These are phyloP conservation scores for Strix occidentalis DNA, from an alignment of 2,797 vertebrate genomes.

Conservation along the genomic window DNA sequence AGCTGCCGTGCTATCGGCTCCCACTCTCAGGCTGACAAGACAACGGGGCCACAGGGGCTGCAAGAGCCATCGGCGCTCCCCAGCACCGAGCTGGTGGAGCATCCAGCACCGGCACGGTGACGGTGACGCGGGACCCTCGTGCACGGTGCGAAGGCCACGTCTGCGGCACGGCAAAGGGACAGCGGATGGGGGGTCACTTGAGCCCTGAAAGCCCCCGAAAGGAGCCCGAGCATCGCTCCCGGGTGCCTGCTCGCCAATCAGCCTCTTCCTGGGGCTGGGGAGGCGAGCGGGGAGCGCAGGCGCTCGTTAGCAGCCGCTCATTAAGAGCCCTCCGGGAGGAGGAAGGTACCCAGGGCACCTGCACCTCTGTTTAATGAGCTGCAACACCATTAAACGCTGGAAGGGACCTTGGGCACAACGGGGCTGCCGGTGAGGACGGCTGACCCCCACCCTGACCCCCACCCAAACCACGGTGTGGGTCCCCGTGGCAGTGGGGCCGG, in stretches of 20 bases:
- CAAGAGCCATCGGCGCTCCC: neutral
- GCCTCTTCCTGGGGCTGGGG: conserved; percentile 3
- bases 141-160: neutral
- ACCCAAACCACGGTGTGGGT: neutral
- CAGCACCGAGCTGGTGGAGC: accelerated
- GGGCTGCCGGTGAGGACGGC: neutral
- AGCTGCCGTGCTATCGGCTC: neutral
- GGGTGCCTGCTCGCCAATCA: conserved; percentile 35
- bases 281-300: conserved; percentile 2
- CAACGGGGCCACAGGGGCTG: neutral
- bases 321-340: conserved; percentile 70
- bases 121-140: accelerated
- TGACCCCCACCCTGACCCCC: conserved; percentile 36
- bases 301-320: conserved; percentile 73
- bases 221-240: neutral
- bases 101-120: neutral
- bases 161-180: neutral
- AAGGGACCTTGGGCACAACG: neutral
- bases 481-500: neutral
- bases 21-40: neutral
- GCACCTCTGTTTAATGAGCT: conserved; percentile 77
- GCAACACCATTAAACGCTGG: conserved; percentile 28
- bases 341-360: conserved; percentile 70
- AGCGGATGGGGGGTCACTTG: neutral
- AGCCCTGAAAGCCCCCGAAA: neutral